Percentiles rank a stretch among this genome's conserved stretches.
Conservation (phyloP, 2,113 vertebrate species). For the Myotis brandtii region DNA sequence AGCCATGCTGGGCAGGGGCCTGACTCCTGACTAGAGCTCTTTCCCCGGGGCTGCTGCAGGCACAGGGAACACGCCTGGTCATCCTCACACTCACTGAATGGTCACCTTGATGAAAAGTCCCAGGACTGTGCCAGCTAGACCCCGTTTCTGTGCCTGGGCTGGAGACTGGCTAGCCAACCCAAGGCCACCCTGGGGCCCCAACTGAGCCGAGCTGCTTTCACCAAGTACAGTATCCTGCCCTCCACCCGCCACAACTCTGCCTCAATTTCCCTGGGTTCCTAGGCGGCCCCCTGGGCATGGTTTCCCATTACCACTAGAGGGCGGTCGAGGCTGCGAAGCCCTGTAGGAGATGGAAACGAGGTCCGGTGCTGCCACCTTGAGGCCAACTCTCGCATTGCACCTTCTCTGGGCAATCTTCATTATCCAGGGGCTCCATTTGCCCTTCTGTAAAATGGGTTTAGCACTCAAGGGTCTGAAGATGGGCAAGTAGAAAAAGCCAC, state of each 20-base stretch:
- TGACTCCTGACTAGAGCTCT: background rate
- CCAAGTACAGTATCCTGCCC: too few relatives aligned
- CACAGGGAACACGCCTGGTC: background rate
- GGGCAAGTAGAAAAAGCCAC: background rate
- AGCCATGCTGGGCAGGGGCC: background rate
- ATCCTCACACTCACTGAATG: background rate
- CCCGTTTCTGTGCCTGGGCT: background rate
- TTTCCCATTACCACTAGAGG: background rate
- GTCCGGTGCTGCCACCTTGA: background rate
- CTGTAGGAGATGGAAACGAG: accelerated
- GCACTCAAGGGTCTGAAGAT: background rate
- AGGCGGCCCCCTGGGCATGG: background rate
- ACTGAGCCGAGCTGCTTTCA: background rate
- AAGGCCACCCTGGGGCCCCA: background rate
- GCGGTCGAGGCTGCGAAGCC: background rate
- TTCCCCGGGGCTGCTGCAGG: background rate
- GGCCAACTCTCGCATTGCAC: background rate
- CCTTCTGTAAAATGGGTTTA: background rate
- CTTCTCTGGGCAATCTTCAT: background rate
- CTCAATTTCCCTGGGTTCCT: background rate
- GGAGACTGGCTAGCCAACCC: background rate
- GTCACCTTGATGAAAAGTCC: background rate
- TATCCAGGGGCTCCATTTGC: background rate
- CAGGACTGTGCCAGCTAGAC: background rate
- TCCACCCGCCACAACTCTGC: background rate